phyloP scores from a whole-genome alignment of 2,888 invertebrate genomes.

The Chrysotoxum bicinctum region DNA sequence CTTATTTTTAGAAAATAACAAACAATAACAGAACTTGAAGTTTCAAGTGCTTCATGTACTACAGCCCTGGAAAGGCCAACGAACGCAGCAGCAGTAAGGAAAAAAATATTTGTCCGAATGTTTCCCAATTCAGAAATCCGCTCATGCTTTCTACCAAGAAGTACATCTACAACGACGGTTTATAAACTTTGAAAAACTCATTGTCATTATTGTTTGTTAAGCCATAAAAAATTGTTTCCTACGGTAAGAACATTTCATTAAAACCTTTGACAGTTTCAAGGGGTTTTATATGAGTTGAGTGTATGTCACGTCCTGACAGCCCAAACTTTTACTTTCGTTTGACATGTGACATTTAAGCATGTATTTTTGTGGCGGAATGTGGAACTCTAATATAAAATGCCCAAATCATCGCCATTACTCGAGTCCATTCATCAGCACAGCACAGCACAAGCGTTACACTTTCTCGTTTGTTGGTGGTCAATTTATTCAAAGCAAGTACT shows the following conservation, averaged over 20 bases:
- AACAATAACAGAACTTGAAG: too few relatives aligned
- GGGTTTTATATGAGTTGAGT: background rate
- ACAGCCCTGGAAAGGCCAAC: too few relatives aligned
- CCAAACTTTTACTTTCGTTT: conserved; percentile 55
- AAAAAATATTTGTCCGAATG: too few relatives aligned
- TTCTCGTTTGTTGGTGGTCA: conserved; percentile 56
- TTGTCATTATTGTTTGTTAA: conserved; percentile 18
- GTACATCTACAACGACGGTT: background rate
- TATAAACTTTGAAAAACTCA: conserved; percentile 45
- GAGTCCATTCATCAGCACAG: conserved; percentile 1
- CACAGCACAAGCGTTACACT: conserved; percentile 35
- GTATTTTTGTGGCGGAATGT: background rate
- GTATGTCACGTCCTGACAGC: conserved; percentile 40
- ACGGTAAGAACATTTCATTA: conserved; percentile 22
- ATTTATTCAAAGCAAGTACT: conserved; percentile 61
- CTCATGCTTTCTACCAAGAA: background rate
- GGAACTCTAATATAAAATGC: background rate
- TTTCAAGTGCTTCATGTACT: too few relatives aligned
- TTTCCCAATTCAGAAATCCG: background rate
- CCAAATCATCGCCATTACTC: conserved; percentile 25
- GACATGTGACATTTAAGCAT: conserved; percentile 60
- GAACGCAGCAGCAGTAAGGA: too few relatives aligned
- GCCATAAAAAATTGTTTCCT: conserved; percentile 48
- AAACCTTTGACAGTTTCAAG: conserved; percentile 3
- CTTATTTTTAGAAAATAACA: too few relatives aligned